phyloP scores from a whole-genome alignment of 2,888 invertebrate species.

The Sicus ferrugineus region DNA sequence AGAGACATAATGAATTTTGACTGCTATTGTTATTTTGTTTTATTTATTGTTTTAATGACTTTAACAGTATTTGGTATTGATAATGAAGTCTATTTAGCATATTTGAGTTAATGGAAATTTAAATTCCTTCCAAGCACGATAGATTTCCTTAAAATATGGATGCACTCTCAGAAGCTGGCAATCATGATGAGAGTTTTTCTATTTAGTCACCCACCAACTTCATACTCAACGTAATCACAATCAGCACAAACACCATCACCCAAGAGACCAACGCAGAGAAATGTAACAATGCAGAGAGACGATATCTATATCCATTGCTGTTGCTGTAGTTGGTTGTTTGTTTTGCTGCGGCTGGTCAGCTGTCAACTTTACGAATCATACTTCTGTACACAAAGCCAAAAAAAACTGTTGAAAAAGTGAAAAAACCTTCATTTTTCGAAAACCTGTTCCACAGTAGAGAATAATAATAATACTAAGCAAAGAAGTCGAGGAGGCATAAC shows the following conservation, averaged over 20 bases:
- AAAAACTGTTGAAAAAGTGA: neutral
- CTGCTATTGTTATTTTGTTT: too few species aligned
- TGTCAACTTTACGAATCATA: neutral
- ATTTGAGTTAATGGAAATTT: too few species aligned
- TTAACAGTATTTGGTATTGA: too few species aligned
- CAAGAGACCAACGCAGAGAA: neutral
- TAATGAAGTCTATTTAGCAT: too few species aligned
- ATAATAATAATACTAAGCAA: constrained; percentile 2
- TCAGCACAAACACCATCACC: neutral
- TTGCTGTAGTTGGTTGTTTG: constrained; percentile 7
- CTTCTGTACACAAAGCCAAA: neutral
- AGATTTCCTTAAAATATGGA: neutral
- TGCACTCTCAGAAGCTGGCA: neutral
- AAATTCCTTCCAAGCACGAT: too few species aligned
- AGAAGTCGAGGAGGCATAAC: neutral
- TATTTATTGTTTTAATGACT: too few species aligned
- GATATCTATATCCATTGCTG: neutral
- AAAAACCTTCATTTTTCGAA: neutral
- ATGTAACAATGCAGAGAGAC: neutral
- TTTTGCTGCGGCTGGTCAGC: neutral
- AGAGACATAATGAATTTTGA: too few species aligned
- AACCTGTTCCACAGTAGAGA: constrained; percentile 1
- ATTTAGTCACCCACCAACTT: neutral
- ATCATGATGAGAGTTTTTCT: neutral
- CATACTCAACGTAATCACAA: neutral